These are phyloP conservation scores for Telmatochromis brichardi DNA, from an alignment of 2,113 vertebrate species.

Conservation along the genomic window DNA sequence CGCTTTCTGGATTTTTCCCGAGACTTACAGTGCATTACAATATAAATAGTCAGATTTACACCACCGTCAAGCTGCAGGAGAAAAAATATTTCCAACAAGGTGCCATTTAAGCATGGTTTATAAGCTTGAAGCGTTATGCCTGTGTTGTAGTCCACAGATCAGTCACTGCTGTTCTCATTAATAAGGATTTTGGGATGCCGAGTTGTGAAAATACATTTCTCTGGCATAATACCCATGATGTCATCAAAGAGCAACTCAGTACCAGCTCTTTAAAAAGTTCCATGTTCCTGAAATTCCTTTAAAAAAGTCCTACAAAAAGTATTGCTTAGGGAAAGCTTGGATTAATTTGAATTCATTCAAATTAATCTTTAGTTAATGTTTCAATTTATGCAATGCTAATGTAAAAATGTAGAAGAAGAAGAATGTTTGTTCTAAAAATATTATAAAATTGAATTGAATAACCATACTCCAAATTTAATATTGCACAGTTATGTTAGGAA, in stretches of 20 bases:
- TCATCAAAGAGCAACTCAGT: background rate
- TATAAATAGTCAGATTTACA: background rate
- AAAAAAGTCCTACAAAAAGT: background rate
- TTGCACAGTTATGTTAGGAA: background rate
- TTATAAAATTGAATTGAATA: background rate
- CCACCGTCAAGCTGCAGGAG: background rate
- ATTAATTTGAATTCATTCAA: background rate
- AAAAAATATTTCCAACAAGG: background rate
- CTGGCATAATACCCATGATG: background rate
- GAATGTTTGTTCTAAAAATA: background rate
- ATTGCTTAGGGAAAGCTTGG: background rate
- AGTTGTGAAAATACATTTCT: background rate
- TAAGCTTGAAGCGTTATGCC: background rate
- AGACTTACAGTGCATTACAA: background rate
- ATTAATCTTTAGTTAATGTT: background rate
- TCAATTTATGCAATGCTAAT: background rate
- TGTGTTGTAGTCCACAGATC: background rate
- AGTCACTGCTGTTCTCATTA: background rate
- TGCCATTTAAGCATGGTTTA: background rate
- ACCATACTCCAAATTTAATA: background rate
- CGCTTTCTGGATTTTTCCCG: background rate
- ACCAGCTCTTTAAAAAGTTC: background rate
- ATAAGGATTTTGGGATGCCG: background rate
- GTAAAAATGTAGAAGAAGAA: background rate
- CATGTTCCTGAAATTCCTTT: background rate